Percentiles rank a stretch among this genome's conserved stretches.
These are phyloP conservation scores for Agrotis exclamationis DNA, from an alignment of 2,888 invertebrate species.

Conservation along the genomic window DNA sequence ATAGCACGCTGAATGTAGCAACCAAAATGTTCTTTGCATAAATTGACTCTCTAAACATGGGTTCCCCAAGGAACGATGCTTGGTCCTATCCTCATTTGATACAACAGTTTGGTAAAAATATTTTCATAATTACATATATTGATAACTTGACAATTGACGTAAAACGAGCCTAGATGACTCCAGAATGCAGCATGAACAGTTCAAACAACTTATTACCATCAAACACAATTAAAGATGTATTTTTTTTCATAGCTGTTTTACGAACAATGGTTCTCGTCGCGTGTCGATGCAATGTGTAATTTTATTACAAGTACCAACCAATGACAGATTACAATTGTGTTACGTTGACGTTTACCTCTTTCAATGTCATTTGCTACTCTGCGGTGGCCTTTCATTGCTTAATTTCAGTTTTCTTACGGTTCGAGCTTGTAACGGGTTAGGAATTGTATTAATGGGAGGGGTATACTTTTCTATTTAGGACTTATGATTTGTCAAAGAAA, in stretches of 20 bases:
- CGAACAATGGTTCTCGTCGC: constrained; percentile 71
- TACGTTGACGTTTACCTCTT: constrained; percentile 60
- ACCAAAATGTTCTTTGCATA: neutral
- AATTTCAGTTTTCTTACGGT: constrained; percentile 57
- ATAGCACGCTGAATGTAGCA: neutral
- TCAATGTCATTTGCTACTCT: constrained; percentile 71
- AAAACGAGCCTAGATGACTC: neutral
- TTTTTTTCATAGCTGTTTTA: constrained; percentile 54
- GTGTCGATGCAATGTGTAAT: constrained; percentile 72
- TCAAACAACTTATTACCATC: constrained; percentile 40
- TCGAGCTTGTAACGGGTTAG: constrained; percentile 11
- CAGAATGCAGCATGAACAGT: constrained; percentile 16
- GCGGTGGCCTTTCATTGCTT: constrained; percentile 53
- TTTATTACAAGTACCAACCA: constrained; percentile 68
- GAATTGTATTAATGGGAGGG: neutral
- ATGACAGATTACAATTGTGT: constrained; percentile 69
- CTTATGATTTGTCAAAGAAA: neutral
- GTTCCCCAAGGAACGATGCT: constrained; percentile 14
- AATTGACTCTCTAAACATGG: neutral
- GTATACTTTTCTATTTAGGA: neutral
- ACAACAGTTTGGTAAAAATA: neutral
- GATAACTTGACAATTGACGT: neutral
- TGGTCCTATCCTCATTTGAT: neutral
- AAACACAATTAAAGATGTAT: constrained; percentile 68
- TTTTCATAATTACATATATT: neutral